A percentile compares a stretch with the other conserved stretches of the same genome.
Evolutionary conservation across 2,797 vertebrate genomes (phyloP).

Genomic region (Rallus crepitans): DNA sequence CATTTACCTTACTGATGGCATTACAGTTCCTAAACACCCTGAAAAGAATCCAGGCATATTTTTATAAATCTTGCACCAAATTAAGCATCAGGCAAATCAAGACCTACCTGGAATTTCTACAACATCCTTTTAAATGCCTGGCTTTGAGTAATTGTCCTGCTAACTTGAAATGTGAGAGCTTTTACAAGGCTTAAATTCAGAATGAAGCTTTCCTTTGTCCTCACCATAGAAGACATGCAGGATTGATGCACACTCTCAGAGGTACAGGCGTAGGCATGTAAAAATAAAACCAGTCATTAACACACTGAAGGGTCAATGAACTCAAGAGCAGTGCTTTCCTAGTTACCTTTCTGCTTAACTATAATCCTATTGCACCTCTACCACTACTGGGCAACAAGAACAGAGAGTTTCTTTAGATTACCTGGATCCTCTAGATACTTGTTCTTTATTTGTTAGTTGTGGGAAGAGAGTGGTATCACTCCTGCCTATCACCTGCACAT

Average conservation of each 20-base stretch:
- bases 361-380: not conserved
- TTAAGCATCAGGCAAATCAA: not conserved
- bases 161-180: not conserved
- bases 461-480: not conserved
- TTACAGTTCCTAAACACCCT: not conserved
- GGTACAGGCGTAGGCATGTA: not conserved
- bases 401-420: not conserved
- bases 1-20: not conserved
- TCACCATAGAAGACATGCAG: not conserved
- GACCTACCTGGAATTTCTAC: not conserved
- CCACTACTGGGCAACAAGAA: not conserved
- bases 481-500: not conserved
- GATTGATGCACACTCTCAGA: not conserved
- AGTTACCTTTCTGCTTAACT: not conserved
- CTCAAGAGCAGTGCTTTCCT: not conserved
- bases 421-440: not conserved
- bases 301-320: not conserved
- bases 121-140: not conserved
- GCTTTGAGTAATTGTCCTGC: not conserved
- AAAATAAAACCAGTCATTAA: not conserved
- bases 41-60: not conserved
- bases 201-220: not conserved
- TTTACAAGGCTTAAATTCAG: not conserved
- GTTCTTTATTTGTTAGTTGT: not conserved
- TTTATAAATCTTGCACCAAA: not conserved